phyloP scores from a whole-genome alignment of 2,888 invertebrate genomes.

The Sicus ferrugineus region DNA sequence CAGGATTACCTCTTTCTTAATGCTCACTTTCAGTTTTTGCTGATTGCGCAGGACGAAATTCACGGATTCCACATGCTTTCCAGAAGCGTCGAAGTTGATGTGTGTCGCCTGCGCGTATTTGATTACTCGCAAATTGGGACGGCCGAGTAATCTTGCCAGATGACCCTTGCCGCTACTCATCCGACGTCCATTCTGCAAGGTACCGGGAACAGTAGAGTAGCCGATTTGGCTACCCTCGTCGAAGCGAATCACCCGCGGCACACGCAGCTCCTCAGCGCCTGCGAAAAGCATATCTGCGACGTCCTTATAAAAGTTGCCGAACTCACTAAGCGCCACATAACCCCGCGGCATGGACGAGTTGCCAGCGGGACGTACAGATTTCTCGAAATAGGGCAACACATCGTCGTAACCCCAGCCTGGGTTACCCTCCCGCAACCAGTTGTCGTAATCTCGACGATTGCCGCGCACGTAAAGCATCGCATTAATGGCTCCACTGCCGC shows the following conservation, averaged over 20 bases:
- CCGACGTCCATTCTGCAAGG: conserved; percentile 71
- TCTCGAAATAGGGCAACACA: conserved; percentile 79
- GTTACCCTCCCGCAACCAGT: conserved; percentile 70
- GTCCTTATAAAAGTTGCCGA: conserved; percentile 47
- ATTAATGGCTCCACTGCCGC: conserved; percentile 72
- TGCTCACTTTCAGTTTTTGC: conserved; percentile 38
- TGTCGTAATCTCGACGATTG: conserved; percentile 70
- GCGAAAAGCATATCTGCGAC: conserved; percentile 52
- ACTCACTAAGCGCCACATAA: conserved; percentile 63
- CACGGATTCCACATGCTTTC: conserved; percentile 64
- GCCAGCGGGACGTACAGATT: conserved; percentile 66
- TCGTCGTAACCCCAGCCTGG: conserved; percentile 75
- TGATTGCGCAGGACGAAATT: conserved; percentile 65
- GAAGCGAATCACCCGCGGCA: conserved; percentile 57
- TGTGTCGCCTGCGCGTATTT: conserved; percentile 68
- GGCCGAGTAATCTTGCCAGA: conserved; percentile 66
- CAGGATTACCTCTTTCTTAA: conserved; percentile 49
- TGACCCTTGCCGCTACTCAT: conserved; percentile 79
- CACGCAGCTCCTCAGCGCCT: conserved; percentile 65
- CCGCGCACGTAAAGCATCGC: conserved; percentile 72
- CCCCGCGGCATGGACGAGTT: conserved; percentile 40
- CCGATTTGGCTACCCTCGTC: conserved; percentile 63
- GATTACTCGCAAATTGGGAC: conserved; percentile 68
- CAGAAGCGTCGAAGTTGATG: conserved; percentile 65
- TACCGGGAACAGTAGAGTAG: conserved; percentile 65